Conservation (phyloP, 2,113 vertebrate species). For the Aramus guarauna region DNA sequence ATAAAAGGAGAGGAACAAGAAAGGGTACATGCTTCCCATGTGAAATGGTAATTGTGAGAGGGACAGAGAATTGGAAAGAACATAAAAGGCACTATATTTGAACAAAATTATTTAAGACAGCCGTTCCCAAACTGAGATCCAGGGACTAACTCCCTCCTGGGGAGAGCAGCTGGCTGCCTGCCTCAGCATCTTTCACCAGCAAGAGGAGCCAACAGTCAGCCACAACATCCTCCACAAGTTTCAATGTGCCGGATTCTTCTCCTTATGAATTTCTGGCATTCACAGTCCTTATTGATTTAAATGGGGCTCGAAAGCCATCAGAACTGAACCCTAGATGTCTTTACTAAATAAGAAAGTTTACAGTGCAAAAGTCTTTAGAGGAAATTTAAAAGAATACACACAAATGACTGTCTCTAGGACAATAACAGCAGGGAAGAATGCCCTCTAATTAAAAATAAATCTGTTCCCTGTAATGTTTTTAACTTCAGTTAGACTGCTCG, state of each 20-base stretch:
- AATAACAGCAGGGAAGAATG: background rate
- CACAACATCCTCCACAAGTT: conserved; percentile 18
- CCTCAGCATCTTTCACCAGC: conserved; percentile 39
- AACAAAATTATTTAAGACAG: conserved; percentile 60
- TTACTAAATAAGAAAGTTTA: background rate
- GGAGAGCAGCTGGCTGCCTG: conserved; percentile 52
- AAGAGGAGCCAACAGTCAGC: conserved; percentile 48
- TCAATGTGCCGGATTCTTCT: background rate
- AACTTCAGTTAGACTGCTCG: background rate
- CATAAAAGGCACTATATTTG: conserved; percentile 58
- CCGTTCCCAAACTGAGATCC: conserved; percentile 56
- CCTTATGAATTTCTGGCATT: conserved; percentile 6
- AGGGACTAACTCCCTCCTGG: conserved; percentile 50
- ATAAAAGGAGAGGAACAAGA: conserved; percentile 2
- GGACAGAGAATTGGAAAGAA: conserved; percentile 43
- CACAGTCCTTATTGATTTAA: background rate
- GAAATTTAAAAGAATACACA: background rate
- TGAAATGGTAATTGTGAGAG: background rate
- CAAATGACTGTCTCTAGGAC: background rate
- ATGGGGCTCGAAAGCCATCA: background rate
- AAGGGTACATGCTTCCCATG: conserved; percentile 36
- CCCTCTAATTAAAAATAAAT: background rate
- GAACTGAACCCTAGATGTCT: background rate
- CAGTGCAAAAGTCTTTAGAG: background rate
- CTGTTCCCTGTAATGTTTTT: background rate